phyloP scores from a whole-genome alignment of 2,113 vertebrate species.

The Macquaria australasica region DNA sequence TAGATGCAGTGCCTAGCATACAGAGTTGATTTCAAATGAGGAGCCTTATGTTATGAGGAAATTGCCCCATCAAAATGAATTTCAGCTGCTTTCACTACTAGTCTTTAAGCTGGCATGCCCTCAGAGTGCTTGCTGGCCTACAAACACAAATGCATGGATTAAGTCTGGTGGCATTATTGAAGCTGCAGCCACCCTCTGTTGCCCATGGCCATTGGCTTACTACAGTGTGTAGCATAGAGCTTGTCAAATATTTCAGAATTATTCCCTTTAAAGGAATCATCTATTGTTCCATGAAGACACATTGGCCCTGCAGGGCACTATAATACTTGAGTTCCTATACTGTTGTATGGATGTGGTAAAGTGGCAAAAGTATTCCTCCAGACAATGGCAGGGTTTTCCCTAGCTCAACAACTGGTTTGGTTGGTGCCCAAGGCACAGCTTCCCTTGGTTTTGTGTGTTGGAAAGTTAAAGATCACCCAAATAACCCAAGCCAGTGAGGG shows the following conservation, averaged over 20 bases:
- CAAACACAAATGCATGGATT: slow-evolving; percentile 70
- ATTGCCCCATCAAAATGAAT: neutral
- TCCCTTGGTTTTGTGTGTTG: neutral
- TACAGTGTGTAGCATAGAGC: slow-evolving; percentile 4
- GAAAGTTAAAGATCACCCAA: neutral
- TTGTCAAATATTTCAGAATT: neutral
- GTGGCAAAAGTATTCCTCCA: neutral
- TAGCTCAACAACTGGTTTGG: neutral
- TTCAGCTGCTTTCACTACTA: slow-evolving; percentile 25
- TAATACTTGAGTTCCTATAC: neutral
- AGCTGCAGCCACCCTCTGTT: slow-evolving; percentile 34
- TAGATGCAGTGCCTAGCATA: too few relatives aligned
- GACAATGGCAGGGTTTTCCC: neutral
- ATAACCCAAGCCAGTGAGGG: neutral
- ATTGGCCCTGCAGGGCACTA: neutral
- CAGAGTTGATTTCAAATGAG: neutral
- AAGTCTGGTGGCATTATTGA: slow-evolving; percentile 57
- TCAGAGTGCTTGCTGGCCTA: slow-evolving; percentile 50
- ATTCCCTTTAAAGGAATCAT: neutral
- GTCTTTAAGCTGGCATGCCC: slow-evolving; percentile 30
- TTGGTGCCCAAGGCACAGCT: neutral
- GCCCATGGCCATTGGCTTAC: neutral
- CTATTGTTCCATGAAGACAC: neutral
- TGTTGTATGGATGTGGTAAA: neutral
- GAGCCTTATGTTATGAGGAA: neutral